Evolutionary conservation across 2,113 vertebrate genomes (phyloP), one percentile per base, ranked within the genome.

Genomic region (Microcebus ravelobensis): DNA sequence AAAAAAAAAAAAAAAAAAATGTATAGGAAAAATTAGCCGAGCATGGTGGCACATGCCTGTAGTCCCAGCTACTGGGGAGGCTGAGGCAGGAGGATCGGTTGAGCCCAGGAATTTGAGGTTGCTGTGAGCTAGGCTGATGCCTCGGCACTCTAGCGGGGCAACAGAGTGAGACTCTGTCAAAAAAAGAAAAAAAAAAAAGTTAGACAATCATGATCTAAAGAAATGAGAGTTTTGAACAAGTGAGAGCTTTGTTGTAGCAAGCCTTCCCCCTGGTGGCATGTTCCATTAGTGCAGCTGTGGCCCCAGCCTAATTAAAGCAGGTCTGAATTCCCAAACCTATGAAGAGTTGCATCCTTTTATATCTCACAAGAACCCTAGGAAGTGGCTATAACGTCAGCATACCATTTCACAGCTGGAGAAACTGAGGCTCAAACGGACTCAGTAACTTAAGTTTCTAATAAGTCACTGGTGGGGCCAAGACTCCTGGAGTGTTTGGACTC

Each of bases 241-340:
- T 82, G 50, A 52, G n/a, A 55, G 81, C 10, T 96, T 97, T 52
- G 45, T 31, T 92, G 52, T 65, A 36, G 36, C 55, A 14, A 91
- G 48, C 27, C 94, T 95, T 96, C 71, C 95, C n/a, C 36, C 96
- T 97, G 10, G 96, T 97, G 97, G 90, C 45, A 11, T 2, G 0
- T 87, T 93, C 15, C 61, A 86, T 90, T 71, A 74, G 31, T 92
- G 71, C 86, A 86, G 61, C 42, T 79, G 13, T 20, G 81, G 83
- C 36, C 8, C 27, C 1, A 3, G 12, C 39, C 23, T n/a, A 74
- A 7, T 13, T 27, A 31, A 25, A 23, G 34, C 39, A 4, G 67
- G 4, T 59, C 14, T 93, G 52, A 79, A 52, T 59, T 73, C 25
- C 25, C 76, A 88, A 48, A 39, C 39, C 3, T 17, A 5, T 21